phyloP scores from a whole-genome alignment of 2,113 vertebrate genomes.

The Corydoras maculifer region DNA sequence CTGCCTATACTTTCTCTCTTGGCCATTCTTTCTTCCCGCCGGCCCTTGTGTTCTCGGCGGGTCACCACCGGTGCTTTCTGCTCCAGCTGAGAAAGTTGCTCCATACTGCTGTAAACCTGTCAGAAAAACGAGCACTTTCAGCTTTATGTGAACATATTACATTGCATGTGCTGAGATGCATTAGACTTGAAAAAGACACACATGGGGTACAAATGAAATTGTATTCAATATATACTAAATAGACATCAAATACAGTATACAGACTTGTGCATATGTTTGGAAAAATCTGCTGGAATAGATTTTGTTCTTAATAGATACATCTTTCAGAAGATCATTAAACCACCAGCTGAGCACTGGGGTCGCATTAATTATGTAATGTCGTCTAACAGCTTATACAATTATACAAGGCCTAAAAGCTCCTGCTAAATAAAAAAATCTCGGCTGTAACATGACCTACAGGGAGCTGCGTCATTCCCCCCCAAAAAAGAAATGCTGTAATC shows the following conservation, averaged over 20 bases:
- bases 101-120: constrained; percentile 91
- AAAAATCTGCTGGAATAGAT: too few species aligned
- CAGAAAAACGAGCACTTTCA: constrained; percentile 1
- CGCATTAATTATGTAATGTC: background rate
- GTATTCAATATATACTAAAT: too few species aligned
- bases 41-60: constrained; percentile 73
- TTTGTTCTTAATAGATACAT: background rate
- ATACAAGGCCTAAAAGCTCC: background rate
- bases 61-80: constrained; percentile 71
- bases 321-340: background rate
- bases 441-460: background rate
- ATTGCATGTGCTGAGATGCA: too few species aligned
- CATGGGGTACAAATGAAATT: too few species aligned
- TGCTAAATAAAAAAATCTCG: background rate
- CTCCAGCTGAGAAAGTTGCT: constrained; percentile 84
- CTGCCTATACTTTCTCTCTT: constrained; percentile 82
- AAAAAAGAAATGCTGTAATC: background rate
- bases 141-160: too few species aligned
- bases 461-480: background rate
- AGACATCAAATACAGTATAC: too few species aligned
- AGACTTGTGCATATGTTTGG: too few species aligned
- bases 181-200: too few species aligned
- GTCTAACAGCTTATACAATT: background rate
- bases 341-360: background rate
- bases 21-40: constrained; percentile 74